Evolutionary conservation across 2,888 invertebrate genomes (phyloP), one percentile per base, ranked within the genome.

Genomic region (Lacanobia wlatinum): DNA sequence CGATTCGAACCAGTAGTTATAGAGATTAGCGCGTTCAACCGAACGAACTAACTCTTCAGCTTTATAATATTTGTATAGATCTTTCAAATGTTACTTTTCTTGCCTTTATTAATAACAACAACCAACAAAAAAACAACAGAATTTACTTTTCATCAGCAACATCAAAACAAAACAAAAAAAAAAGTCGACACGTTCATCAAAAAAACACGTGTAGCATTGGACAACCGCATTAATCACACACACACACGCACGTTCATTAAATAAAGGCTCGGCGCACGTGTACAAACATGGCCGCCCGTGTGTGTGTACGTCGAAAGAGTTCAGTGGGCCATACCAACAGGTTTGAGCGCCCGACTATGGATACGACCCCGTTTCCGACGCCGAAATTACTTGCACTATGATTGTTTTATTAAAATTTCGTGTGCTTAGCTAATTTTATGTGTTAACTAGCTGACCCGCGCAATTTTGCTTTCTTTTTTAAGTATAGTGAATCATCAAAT

Each of bases 251-350:
- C 70, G 69, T 67, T 85, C 73, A 90, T 88, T 87, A 90, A 90
- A 88, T 81, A 87, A 84, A 90, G 86, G 83, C 80, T 74, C 63
- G 83, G 67, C 65, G 56, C 52, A 48, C 76, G 73, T 77, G 80
- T 84, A 85, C 83, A 86, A 73, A 84, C 61, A 71, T 46, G 16
- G 16, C 1, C 61, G 43, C 69, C 23, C 86, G 85, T 84, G 83
- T 46, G 86, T 87, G 86, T 84, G 82, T 40, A 72, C 21, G 28
- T 59, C 55, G 84, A 90, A 89, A 87, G 90, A 91, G 92, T 90
- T 90, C 88, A 90, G 90, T 93, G 85, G 92, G 90, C 88, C 92
- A 91, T 65, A 77, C 82, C 68, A 89, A 90, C 92, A 88, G 90
- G 92, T 92, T 92, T 87, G 53, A 82, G 16, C 73, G 73, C 23